These are phyloP conservation scores for Acrossocheilus fasciatus DNA, from an alignment of 2,797 vertebrate genomes.

Conservation along the genomic window DNA sequence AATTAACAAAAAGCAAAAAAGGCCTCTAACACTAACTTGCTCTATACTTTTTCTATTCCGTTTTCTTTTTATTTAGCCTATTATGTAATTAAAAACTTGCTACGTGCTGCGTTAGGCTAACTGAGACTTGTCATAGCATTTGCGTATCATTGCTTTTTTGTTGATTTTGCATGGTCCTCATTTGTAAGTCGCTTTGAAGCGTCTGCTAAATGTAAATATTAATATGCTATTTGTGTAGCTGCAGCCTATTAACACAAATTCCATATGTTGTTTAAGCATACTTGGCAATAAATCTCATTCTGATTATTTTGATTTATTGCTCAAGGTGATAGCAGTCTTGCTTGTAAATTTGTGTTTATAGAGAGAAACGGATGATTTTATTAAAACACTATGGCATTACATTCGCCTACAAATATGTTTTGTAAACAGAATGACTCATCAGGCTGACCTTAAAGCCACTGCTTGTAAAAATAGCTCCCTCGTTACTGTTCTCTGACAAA, in stretches of 20 bases:
- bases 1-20: too few relatives aligned
- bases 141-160: too few relatives aligned
- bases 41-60: too few relatives aligned
- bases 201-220: too few relatives aligned
- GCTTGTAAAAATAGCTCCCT: constrained; percentile 31
- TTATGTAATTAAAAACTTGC: too few relatives aligned
- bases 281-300: background rate
- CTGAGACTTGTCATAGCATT: too few relatives aligned
- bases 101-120: too few relatives aligned
- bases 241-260: background rate
- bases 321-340: background rate
- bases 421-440: constrained; percentile 19
- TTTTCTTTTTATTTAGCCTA: too few relatives aligned
- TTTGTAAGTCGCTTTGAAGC: too few relatives aligned
- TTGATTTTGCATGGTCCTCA: too few relatives aligned
- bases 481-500: constrained; percentile 15
- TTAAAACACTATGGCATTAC: background rate
- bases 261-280: background rate
- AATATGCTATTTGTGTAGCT: background rate
- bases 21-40: too few relatives aligned
- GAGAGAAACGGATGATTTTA: background rate
- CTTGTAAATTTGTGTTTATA: background rate
- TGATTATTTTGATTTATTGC: background rate
- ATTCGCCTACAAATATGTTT: constrained; percentile 4
- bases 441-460: background rate